Evolutionary conservation across 2,113 vertebrate genomes (phyloP).

Genomic region (Otocyon megalotis): DNA sequence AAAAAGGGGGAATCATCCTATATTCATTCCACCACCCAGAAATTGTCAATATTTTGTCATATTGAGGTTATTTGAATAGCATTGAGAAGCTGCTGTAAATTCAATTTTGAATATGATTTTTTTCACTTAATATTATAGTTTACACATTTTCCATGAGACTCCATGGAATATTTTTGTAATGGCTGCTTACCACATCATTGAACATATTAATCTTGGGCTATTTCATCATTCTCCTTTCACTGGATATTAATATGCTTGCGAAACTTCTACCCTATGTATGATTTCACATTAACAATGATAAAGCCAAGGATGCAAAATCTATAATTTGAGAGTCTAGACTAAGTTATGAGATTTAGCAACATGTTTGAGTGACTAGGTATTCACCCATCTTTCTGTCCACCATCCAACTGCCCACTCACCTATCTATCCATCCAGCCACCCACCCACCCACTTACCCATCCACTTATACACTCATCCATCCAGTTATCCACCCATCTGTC

Average conservation of each 20-base stretch:
- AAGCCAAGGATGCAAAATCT: neutral
- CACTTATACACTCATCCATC: neutral
- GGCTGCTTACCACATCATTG: neutral
- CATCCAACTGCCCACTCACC: neutral
- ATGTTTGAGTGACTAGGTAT: neutral
- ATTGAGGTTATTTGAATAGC: neutral
- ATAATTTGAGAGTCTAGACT: neutral
- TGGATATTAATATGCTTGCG: neutral
- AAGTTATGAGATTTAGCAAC: neutral
- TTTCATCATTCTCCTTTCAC: slow-evolving; percentile 1
- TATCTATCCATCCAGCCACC: neutral
- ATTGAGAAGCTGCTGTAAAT: neutral
- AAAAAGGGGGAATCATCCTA: neutral
- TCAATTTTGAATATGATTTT: neutral
- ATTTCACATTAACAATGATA: neutral
- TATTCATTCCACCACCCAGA: neutral
- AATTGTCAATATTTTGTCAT: neutral
- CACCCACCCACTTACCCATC: neutral
- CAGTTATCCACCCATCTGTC: too few relatives aligned
- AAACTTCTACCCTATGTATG: neutral
- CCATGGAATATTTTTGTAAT: neutral
- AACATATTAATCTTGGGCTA: neutral
- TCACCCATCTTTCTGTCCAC: neutral
- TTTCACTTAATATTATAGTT: neutral
- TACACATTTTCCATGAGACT: slow-evolving; percentile 7